Conservation (phyloP, 1,140 invertebrate species). For the Hycleus cichorii region DNA sequence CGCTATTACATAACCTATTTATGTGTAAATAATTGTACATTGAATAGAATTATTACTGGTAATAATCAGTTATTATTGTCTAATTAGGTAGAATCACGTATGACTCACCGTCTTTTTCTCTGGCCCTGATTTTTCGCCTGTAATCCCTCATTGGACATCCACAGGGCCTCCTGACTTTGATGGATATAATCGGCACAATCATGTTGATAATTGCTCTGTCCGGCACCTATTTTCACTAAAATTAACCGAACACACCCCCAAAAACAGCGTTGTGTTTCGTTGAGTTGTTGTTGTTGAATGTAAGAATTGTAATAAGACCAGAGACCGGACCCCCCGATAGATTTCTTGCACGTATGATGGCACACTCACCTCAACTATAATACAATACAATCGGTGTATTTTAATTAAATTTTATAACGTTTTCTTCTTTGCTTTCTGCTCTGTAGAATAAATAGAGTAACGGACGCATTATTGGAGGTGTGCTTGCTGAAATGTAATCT, state of each 20-base stretch:
- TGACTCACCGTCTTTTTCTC: conserved; percentile 36
- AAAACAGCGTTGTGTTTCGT: neutral
- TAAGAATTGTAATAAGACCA: conserved; percentile 4
- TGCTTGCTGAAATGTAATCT: too few relatives aligned
- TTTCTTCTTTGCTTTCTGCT: conserved; percentile 30
- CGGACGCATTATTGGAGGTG: neutral
- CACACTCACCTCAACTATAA: conserved; percentile 3
- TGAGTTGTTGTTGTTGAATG: conserved; percentile 4
- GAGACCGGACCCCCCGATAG: too few relatives aligned
- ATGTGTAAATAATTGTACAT: too few relatives aligned
- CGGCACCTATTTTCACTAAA: conserved; percentile 34
- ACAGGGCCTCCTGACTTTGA: conserved; percentile 33
- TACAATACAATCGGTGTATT: conserved; percentile 2
- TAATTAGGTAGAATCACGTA: too few relatives aligned
- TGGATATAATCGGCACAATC: conserved; percentile 24
- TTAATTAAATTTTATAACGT: conserved; percentile 37
- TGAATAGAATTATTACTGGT: too few relatives aligned
- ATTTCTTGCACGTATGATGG: conserved; percentile 1
- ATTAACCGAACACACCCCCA: conserved; percentile 11
- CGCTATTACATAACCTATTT: too few relatives aligned
- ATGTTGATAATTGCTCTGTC: conserved; percentile 30
- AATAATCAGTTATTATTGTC: too few relatives aligned
- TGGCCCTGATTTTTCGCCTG: conserved; percentile 31
- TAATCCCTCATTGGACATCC: conserved; percentile 32
- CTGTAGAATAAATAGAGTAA: conserved; percentile 19